Percentiles rank a stretch among this genome's conserved stretches.
Evolutionary conservation across 2,888 invertebrate genomes (phyloP).

Genomic region (Amaurobius ferox): DNA sequence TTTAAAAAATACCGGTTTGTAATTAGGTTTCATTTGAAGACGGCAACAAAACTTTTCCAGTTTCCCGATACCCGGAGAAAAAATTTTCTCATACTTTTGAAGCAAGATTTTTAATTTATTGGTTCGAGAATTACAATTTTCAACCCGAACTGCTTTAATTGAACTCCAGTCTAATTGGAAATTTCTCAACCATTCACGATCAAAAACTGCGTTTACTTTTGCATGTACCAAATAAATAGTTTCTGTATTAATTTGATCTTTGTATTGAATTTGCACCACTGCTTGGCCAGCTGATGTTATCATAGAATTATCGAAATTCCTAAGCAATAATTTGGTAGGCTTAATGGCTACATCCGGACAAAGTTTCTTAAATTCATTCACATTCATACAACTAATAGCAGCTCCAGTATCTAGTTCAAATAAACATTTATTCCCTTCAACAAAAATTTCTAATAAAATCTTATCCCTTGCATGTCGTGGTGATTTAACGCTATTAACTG

Average conservation of each 20-base stretch:
- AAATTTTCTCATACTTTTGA: slow-evolving; percentile 45
- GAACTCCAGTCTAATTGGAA: slow-evolving; percentile 50
- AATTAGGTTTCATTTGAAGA: slow-evolving; percentile 53
- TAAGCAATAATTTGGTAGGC: no score
- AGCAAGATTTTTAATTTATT: slow-evolving; percentile 48
- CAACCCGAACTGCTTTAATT: slow-evolving; percentile 47
- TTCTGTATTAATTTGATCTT: slow-evolving; percentile 46
- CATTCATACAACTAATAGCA: no score
- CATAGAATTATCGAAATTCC: slow-evolving; percentile 53
- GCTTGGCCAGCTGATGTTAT: slow-evolving; percentile 56
- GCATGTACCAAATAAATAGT: slow-evolving; percentile 50
- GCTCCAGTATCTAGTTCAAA: no score
- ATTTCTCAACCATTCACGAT: slow-evolving; percentile 54
- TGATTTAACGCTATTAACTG: no score
- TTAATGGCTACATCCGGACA: no score
- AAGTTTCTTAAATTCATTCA: no score
- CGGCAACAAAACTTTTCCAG: slow-evolving; percentile 51
- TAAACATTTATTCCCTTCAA: no score
- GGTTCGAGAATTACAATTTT: slow-evolving; percentile 45
- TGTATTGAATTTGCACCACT: slow-evolving; percentile 53
- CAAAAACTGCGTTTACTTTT: slow-evolving; percentile 54
- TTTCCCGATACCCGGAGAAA: slow-evolving; percentile 44
- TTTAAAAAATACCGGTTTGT: slow-evolving; percentile 53
- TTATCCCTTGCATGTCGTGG: no score
- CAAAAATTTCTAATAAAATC: no score